Conservation (phyloP, 2,113 vertebrate species). For the Oceanodroma tethys region DNA sequence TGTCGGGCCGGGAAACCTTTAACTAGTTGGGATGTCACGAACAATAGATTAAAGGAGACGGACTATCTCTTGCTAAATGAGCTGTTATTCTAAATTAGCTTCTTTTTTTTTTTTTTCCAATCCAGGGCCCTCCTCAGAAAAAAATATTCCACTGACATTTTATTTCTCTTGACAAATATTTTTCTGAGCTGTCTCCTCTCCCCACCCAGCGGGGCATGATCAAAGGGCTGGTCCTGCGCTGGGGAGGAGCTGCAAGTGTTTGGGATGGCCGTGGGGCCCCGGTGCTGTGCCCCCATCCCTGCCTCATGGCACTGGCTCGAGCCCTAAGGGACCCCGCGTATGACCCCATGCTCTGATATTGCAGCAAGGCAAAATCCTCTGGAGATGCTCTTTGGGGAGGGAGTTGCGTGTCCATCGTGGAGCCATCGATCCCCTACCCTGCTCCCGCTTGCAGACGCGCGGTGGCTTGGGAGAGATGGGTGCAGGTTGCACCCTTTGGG, state of each 20-base stretch:
- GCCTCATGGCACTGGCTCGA: background rate
- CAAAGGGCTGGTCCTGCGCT: background rate
- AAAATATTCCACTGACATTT: background rate
- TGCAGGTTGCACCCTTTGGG: background rate
- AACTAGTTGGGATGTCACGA: background rate
- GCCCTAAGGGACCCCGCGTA: no score
- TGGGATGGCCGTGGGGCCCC: accelerated
- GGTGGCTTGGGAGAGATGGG: background rate
- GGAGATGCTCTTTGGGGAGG: background rate
- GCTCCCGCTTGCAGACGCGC: accelerated
- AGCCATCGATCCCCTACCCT: background rate
- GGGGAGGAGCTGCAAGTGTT: background rate
- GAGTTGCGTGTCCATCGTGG: background rate
- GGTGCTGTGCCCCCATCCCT: background rate
- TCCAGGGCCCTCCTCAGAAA: background rate
- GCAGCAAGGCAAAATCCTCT: background rate
- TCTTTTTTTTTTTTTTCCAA: background rate
- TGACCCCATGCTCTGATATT: background rate
- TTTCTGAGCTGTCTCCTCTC: background rate
- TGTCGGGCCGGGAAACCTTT: background rate
- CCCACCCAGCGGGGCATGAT: background rate
- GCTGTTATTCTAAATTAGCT: conserved; percentile 41
- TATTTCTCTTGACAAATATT: conserved; percentile 4
- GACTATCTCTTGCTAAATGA: conserved; percentile 46
- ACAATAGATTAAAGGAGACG: conserved; percentile 51